Evolutionary conservation across 1,140 invertebrate genomes (phyloP), one percentile per base, ranked within the genome.

Genomic region (Cephus cinctus): DNA sequence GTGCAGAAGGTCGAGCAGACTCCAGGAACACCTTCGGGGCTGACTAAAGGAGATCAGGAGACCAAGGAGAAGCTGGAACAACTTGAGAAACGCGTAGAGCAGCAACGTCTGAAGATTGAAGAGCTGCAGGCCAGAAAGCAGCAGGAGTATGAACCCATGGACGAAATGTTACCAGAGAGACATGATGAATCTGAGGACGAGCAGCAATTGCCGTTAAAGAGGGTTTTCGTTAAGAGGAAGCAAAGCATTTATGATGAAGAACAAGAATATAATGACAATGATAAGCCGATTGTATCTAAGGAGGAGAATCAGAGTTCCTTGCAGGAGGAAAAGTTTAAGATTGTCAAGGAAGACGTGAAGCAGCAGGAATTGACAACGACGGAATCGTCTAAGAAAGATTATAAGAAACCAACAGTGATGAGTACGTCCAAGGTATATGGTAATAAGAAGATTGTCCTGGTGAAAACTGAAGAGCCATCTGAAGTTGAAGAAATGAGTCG

Each of bases 121-220:
- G 73, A 77, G 23, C 31, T 77, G 0, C 63, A 76, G 14, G 71
- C 73, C 0, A 51, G 65, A 3, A 77, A 76, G 15, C 69, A 71
- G n/a, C 69, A 71, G 11, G 68, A 75, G 3, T 69, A 66, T 14
- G 75, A 75, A 19, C 51, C 67, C 0, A 58, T 64, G 1, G 73
- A 77, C 9, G 73, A 76, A 9, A 71, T 73, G 61, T 39, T 75
- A 2, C 73, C 75, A 1, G 75, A 77, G 5, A 52, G 75, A 12
- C 73, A 75, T 9, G 75, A 77, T 5, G 73, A 76, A 20, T 76
- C 73, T 1, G 75, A 77, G 14, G 75, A 77, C 25, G 75, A 77
- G 12, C 75, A 75, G 21, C 70, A 76, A 30, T 41, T 77, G 12
- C 75, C 75, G 3, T 44, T 77, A 2, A 77, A 77, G 21, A 59